Evolutionary conservation across 2,888 invertebrate species (phyloP), one percentile per base, ranked within the genome.

Genomic region (Dinocampus coccinellae): DNA sequence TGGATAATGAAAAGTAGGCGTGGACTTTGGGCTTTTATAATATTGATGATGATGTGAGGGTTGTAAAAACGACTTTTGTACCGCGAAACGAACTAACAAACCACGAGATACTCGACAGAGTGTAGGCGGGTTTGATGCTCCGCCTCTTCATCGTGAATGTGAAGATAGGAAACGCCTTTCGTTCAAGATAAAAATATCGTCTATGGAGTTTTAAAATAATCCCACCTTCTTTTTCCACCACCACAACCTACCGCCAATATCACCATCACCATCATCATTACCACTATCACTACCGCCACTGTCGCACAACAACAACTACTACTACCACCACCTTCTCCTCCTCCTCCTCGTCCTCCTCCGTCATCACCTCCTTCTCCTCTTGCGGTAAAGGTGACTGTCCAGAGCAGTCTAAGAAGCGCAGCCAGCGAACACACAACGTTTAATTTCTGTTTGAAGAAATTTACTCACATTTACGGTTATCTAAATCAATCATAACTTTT

Each of bases 351-450:
- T 33, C 67, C 61, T 53, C 70, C 70, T 53, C n/a, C n/a, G n/a
- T n/a, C n/a, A n/a, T 52, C 71, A 57, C 72, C 67, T 42, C 53
- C 70, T 57, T 16, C 63, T 34, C 60, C 69, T 69, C 58, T 67
- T 6, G 34, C 47, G 57, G 13, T 11, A 81, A 79, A 84, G 83
- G 84, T 84, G 83, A 85, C 82, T 81, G 82, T 84, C 81, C 85
- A 80, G 82, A 82, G 81, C 86, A 87, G 87, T 86, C 83, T 76
- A 80, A 80, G 78, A 85, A 82, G 80, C 82, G 86, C 87, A 86
- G 86, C 85, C 87, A 82, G 76, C 85, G 84, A 80, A 84, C 84
- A 84, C 86, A 84, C 83, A 82, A 82, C 85, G 84, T 83, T 22
- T n/a, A n/a, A n/a, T n/a, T n/a, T n/a, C n/a, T n/a, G n/a, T n/a